These are phyloP conservation scores for Diogma glabrata DNA, from an alignment of 2,888 invertebrate genomes.

Conservation along the genomic window DNA sequence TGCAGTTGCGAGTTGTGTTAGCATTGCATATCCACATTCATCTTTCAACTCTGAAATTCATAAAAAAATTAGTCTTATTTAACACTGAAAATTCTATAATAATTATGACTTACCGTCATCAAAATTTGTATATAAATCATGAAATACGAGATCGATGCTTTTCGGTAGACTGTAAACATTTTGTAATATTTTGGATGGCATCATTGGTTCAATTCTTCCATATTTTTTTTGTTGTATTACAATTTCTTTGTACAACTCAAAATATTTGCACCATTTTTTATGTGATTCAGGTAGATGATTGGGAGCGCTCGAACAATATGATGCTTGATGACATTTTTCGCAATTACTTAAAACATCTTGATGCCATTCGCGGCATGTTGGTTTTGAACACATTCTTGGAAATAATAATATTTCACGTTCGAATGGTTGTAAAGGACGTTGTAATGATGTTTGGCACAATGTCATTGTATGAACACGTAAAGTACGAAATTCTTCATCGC, in stretches of 20 bases:
- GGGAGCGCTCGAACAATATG: conserved; percentile 41
- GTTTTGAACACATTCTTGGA: conserved; percentile 47
- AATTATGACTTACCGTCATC: conserved; percentile 8
- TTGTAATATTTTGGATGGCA: conserved; percentile 41
- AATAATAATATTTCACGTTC: conserved; percentile 59
- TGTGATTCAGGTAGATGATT: conserved; percentile 43
- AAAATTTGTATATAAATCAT: conserved; percentile 15
- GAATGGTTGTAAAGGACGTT: conserved; percentile 47
- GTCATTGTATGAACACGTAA: conserved; percentile 50
- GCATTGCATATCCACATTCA: conserved; percentile 47
- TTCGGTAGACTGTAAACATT: conserved; percentile 10
- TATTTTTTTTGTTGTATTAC: conserved; percentile 45
- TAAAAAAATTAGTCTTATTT: conserved; percentile 6
- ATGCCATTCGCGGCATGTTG: conserved; percentile 44
- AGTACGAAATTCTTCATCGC: conserved; percentile 48
- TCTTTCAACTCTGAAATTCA: too few relatives aligned
- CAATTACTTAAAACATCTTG: conserved; percentile 42
- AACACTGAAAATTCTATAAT: background rate
- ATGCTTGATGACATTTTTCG: conserved; percentile 46
- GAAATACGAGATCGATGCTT: conserved; percentile 14
- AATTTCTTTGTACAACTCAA: conserved; percentile 47
- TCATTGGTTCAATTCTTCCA: conserved; percentile 44
- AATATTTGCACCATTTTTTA: conserved; percentile 49
- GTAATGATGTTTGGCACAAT: conserved; percentile 45
- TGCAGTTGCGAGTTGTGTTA: conserved; percentile 53